Conservation (phyloP, 1,140 invertebrate genomes). For the Drosophila equinoxialis region DNA sequence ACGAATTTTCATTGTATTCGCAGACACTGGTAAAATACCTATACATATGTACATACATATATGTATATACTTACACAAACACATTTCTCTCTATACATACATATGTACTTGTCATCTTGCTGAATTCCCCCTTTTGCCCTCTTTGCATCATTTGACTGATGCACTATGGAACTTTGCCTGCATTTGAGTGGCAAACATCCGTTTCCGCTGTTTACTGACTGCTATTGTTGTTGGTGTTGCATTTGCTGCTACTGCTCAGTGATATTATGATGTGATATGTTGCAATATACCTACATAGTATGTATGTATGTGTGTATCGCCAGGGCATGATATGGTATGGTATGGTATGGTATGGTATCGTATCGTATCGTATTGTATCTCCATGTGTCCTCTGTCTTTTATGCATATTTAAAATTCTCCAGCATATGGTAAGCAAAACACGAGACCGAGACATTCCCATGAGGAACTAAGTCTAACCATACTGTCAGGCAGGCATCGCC, state of each 20-base stretch:
- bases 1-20: constrained; percentile 1
- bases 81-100: not conserved
- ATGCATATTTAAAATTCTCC: constrained; percentile 11
- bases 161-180: constrained; percentile 34
- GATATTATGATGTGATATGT: constrained; percentile 43
- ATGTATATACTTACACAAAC: not conserved
- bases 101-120: not conserved
- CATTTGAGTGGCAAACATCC: constrained; percentile 62
- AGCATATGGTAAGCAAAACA: constrained; percentile 11
- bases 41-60: not conserved
- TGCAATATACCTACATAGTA: constrained; percentile 8
- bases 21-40: constrained; percentile 9
- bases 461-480: constrained; percentile 6
- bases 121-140: not conserved
- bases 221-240: constrained; percentile 32
- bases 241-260: constrained; percentile 24
- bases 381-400: not conserved
- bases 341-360: not conserved
- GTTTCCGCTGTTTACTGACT: constrained; percentile 46
- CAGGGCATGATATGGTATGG: not conserved
- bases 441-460: constrained; percentile 11
- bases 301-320: not conserved
- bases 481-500: not conserved
- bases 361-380: not conserved
- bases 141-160: not conserved